Base-by-base conservation (phyloP, 1,140 invertebrate species). In the Agrilus planipennis region DNA sequence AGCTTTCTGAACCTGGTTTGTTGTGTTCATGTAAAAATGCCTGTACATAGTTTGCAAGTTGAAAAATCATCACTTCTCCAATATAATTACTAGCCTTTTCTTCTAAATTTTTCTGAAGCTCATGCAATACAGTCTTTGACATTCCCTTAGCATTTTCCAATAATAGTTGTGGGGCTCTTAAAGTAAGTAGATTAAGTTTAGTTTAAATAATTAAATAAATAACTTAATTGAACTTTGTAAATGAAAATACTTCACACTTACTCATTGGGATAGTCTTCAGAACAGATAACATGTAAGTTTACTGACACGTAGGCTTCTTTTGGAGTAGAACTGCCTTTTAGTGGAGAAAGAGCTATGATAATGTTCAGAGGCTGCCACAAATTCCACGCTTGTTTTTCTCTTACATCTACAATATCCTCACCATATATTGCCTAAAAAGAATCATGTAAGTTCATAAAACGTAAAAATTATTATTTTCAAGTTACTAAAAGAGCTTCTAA, bases 41-140 rank as follows among this genome's bases (percentile, higher is more conserved):
- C 56, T 77, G 66, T 2, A 83, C 73, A 51, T 76, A 64, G 51
- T 81, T 73, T 11, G 76, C 71, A 12, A 89, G 55, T 44, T 86
- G 75, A 55, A 77, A 81, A 30, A 89, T 77, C 75, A 87, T 81
- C 18, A 81, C 83, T 65, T 83, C 75, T 10, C 84, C 84, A 31
- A 70, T 68, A 14, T 75, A 52, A 32, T 67, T 55, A 29, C 62
- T 51, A 0, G 77, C 73, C 44, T 77, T 59, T 11, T 64, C 44
- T 35, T 71, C 57, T 17, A 88, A 58, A 52, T 81, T 68, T 20
- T 60, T 51, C 25, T 72, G 60, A 16, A 87, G 57, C 28, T 62
- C 51, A 16, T 60, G 57, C 31, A 83, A 52, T 42, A 75, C 61
- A 42, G 71, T 64, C 53, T 75, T 61, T 0, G 82, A 81, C 14